Percentiles rank a stretch among this genome's conserved stretches.
Conservation (phyloP, 1,140 invertebrate species). For the Physella acuta region DNA sequence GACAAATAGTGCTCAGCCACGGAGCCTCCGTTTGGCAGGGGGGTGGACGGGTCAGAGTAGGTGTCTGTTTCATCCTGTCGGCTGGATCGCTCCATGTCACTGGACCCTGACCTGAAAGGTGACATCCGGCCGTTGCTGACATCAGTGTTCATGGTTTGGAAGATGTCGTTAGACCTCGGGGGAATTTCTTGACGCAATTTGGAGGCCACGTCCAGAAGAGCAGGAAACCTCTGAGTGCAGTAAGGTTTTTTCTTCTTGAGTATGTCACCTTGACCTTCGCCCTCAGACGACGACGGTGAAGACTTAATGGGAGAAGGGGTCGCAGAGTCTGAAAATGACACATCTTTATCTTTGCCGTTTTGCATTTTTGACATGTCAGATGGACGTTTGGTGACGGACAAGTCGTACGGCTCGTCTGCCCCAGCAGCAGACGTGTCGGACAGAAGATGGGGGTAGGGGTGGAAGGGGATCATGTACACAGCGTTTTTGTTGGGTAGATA, state of each 20-base stretch:
- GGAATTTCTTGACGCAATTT: slow-evolving; percentile 25
- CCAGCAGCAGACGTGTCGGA: slow-evolving; percentile 9
- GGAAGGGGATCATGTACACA: slow-evolving; percentile 48
- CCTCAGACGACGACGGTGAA: slow-evolving; percentile 2
- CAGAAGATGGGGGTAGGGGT: slow-evolving; percentile 30
- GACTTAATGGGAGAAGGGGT: slow-evolving; percentile 13
- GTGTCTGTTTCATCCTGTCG: not conserved
- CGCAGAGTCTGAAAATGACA: not conserved
- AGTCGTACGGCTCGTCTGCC: slow-evolving; percentile 39
- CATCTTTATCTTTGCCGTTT: not conserved
- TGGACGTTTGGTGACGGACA: slow-evolving; percentile 36
- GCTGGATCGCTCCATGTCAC: not conserved
- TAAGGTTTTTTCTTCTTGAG: not conserved
- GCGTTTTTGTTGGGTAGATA: slow-evolving; percentile 53
- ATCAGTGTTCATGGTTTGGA: not conserved
- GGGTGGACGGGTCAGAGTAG: not conserved
- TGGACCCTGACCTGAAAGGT: not conserved
- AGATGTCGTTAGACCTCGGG: not conserved
- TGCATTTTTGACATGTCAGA: slow-evolving; percentile 9
- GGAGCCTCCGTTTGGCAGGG: slow-evolving; percentile 1
- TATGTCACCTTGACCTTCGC: not conserved
- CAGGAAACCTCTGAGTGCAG: slow-evolving; percentile 20
- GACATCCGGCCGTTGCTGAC: not conserved
- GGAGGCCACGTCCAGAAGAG: slow-evolving; percentile 20
- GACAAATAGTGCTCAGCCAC: not conserved